A percentile compares a stretch with the other conserved stretches of the same genome.
These are phyloP conservation scores for Alviniconcha marisindica DNA, from an alignment of 1,140 invertebrate species.

Conservation along the genomic window DNA sequence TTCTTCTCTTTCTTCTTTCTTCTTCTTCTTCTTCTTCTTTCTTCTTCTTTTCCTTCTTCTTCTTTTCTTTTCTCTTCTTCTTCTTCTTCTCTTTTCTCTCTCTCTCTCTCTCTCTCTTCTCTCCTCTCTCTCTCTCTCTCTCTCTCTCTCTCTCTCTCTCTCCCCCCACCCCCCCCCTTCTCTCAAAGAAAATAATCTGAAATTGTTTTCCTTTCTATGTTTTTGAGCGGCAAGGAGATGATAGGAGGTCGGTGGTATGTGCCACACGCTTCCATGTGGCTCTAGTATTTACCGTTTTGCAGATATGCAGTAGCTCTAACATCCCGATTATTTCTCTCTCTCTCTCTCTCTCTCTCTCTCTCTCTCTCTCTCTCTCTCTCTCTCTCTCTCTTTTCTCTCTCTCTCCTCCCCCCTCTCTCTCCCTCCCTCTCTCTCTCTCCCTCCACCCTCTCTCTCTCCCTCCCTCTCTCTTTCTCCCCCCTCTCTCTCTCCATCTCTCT, in stretches of 20 bases:
- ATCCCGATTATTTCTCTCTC: not conserved
- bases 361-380: not conserved
- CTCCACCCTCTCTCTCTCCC: not conserved
- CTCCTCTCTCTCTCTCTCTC: not conserved
- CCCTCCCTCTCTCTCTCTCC: not conserved
- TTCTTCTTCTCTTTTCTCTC: not conserved
- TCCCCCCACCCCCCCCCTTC: not conserved
- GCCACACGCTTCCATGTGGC: too few relatives aligned
- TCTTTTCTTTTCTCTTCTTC: not conserved
- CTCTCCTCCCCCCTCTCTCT: not conserved
- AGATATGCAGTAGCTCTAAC: too few relatives aligned
- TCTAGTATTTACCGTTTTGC: too few relatives aligned
- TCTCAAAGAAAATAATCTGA: too few relatives aligned
- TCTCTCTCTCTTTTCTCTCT: not conserved
- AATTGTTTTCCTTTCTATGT: too few relatives aligned
- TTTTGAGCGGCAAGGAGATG: too few relatives aligned
- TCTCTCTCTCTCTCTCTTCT: not conserved
- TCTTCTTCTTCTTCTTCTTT: too few relatives aligned
- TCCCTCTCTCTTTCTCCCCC: conserved; percentile 2
- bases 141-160: not conserved
- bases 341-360: not conserved
- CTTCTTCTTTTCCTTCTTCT: not conserved
- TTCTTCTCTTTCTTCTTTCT: not conserved
- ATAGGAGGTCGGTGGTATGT: too few relatives aligned
- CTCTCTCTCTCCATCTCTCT: too few relatives aligned